Base-by-base conservation (phyloP, 2,888 invertebrate species). In the Microplitis manilae region DNA sequence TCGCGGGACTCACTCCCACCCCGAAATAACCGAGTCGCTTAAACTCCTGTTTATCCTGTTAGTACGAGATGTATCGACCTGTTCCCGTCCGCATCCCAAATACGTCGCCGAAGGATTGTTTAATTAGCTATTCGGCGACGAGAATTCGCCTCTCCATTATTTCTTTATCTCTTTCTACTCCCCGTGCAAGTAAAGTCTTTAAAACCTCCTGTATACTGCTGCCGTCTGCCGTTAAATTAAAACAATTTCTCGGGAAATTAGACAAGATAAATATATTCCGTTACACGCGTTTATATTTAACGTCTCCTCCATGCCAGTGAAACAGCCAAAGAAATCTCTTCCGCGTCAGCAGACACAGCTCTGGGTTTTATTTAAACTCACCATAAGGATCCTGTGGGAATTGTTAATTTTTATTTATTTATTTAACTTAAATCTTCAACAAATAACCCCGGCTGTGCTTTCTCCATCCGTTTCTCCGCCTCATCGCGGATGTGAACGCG, bases 51-150 rank as follows among this genome's bases (percentile, higher is more conserved):
- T 89, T 85, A 86, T 87, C 87, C 87, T 88, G 89, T 89, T 89
- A 88, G 88, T 86, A 89, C 89, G 88, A 87, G 88, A 88, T 89
- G 89, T 89, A 89, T 88, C 89, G 87, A 85, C 87, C 89, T 87
- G 88, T 88, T 88, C 85, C 83, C 86, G 86, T 85, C 85, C 84
- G 83, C 82, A 77, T 85, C 83, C 81, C 83, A 84, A 84, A 83
- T 84, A 84, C 84, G 83, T 86, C 85, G 82, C 78, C 84, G 83
- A 83, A n/a, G 87, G 88, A 89, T 89, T 89, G 87, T 88, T 89
- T 89, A 89, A 89, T 89, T 89, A 89, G 88, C 86, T 84, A 81
- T 81, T 80, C 82, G 62, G 81, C 80, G 82, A 81, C 81, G 80
- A 79, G 78, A 77, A 79, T 77, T 75, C 70, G 76, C 75, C 75